Evolutionary conservation across 2,113 vertebrate genomes (phyloP), one percentile per base, ranked within the genome.

Genomic region (Semnornis frantzii): DNA sequence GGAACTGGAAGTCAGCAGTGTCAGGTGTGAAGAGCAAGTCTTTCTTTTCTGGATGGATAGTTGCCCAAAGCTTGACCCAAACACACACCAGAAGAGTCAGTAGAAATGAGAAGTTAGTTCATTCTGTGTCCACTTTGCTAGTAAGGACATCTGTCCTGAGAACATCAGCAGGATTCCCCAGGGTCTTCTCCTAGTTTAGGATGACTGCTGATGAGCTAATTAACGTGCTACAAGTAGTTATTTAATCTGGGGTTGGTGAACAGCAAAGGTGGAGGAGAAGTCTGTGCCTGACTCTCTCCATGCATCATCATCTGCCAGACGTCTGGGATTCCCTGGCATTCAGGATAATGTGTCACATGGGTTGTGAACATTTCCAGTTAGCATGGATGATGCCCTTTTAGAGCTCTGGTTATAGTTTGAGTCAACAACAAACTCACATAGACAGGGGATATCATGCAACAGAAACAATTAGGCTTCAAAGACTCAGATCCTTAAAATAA

Each of bases 401-500:
- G 62, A 84, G 52, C 64, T 64, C 58, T 82, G 52, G 23, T 9
- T 88, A 48, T 42, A 60, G 73, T 70, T 78, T 62, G 63, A 75
- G 34, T 82, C 63, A 55, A 64, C 44, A 70, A 71, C 75, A 55
- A 58, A 74, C 58, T 85, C 50, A 5, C 31, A 60, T 52, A 48
- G 85, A 71, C 54, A 87, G 62, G 44, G 20, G 28, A 89, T 48
- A 68, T 89, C 13, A 44, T 52, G 23, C 55, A 83, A 52, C 76
- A 37, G 68, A 85, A 91, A 74, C 65, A 89, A 64, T 85, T 82
- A 73, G 64, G 48, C 72, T 81, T 94, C 72, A 65, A 90, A 93
- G 85, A 60, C 18, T 80, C 10, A 58, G 57, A 71, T 23, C 24
- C 72, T 93, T 76, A 68, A 48, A 48, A 69, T 50, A 37, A 92